Conservation (phyloP, 2,113 vertebrate species). For the Carassius gibelio region DNA sequence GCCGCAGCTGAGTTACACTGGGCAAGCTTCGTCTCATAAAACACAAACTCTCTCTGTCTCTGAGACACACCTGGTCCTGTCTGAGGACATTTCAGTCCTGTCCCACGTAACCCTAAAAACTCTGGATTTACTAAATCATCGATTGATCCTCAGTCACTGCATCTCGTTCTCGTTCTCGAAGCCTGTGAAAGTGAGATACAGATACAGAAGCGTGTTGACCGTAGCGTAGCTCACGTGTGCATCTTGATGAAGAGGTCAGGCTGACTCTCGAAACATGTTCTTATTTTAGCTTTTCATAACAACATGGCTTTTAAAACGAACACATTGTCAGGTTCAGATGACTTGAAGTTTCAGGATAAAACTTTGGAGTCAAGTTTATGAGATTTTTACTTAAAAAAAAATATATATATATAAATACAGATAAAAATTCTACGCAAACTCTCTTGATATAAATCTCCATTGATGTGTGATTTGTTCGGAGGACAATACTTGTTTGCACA, state of each 20-base stretch:
- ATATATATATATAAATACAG: too few relatives aligned
- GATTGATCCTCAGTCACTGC: too few relatives aligned
- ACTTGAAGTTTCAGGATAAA: not conserved
- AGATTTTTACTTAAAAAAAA: not conserved
- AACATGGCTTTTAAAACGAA: not conserved
- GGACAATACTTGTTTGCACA: too few relatives aligned
- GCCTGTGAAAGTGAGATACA: not conserved
- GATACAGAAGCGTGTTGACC: too few relatives aligned
- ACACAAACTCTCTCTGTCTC: not conserved
- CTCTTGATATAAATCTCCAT: too few relatives aligned
- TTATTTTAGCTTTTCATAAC: not conserved
- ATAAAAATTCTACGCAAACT: not conserved
- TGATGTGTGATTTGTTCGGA: too few relatives aligned
- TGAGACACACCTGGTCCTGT: not conserved
- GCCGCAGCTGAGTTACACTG: not conserved
- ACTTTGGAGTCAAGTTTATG: not conserved
- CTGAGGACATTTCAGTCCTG: too few relatives aligned
- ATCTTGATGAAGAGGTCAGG: not conserved
- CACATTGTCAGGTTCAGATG: not conserved
- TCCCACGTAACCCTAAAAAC: too few relatives aligned
- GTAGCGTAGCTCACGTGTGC: not conserved
- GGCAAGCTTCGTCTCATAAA: not conserved
- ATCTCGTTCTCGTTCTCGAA: not conserved
- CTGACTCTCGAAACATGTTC: not conserved
- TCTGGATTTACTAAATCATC: not conserved